A percentile compares a stretch with the other conserved stretches of the same genome.
Evolutionary conservation across 2,888 invertebrate genomes (phyloP).

Genomic region (Tenthredo notha): DNA sequence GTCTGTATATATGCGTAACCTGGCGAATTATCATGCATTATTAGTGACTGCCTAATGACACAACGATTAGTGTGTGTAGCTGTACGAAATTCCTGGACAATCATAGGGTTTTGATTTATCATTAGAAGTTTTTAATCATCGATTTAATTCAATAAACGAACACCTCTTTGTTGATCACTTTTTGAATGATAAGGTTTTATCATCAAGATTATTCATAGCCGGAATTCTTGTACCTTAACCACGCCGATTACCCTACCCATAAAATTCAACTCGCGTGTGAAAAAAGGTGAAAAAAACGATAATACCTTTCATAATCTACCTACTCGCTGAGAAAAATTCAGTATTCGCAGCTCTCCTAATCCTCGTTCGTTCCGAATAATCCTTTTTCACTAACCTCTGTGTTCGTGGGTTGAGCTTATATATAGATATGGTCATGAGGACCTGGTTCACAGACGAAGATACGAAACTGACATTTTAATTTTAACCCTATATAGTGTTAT

Average conservation of each 20-base stretch:
- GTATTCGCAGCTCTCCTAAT: slow-evolving; percentile 3
- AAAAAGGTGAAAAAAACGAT: background rate
- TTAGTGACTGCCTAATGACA: background rate
- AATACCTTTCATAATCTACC: background rate
- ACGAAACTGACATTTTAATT: slow-evolving; percentile 44
- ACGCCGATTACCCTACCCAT: background rate
- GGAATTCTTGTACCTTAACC: background rate
- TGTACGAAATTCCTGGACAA: background rate
- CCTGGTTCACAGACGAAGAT: background rate
- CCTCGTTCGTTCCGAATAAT: slow-evolving; percentile 6
- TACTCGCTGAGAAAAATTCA: slow-evolving; percentile 20
- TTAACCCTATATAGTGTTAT: background rate
- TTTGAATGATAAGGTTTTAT: background rate
- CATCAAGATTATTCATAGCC: background rate
- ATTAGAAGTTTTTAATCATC: background rate
- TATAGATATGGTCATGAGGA: background rate
- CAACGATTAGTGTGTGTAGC: background rate
- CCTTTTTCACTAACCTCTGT: slow-evolving; percentile 19
- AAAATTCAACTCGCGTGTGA: background rate
- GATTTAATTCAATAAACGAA: background rate
- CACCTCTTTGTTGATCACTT: background rate
- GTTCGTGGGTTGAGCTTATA: background rate
- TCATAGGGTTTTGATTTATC: background rate
- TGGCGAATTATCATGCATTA: background rate
- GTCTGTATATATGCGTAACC: slow-evolving; percentile 6